A percentile compares a stretch with the other conserved stretches of the same genome.
phyloP scores from a whole-genome alignment of 2,888 invertebrate genomes.

The Syrphus vitripennis region DNA sequence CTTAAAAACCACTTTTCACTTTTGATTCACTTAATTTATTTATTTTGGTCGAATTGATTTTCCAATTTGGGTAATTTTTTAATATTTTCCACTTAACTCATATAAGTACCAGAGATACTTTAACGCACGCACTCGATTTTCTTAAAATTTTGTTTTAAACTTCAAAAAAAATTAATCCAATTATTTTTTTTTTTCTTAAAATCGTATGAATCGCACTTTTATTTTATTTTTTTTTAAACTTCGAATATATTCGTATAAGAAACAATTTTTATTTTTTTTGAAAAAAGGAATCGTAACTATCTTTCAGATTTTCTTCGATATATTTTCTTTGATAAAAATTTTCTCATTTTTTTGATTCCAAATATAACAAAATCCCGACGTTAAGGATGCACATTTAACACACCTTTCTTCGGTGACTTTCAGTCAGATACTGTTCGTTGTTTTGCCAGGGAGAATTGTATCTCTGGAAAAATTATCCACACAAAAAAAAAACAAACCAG shows the following conservation, averaged over 20 bases:
- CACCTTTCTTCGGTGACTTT: constrained; percentile 74
- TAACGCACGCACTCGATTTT: constrained; percentile 4
- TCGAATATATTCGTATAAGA: neutral
- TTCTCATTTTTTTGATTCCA: constrained; percentile 1
- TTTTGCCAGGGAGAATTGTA: constrained; percentile 64
- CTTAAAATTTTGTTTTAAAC: neutral
- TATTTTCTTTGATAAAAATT: neutral
- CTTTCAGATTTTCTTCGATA: neutral
- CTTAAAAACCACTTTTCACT: constrained; percentile 1
- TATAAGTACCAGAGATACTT: constrained; percentile 41
- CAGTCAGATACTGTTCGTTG: constrained; percentile 74
- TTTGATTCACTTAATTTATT: neutral
- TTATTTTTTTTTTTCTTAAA: neutral
- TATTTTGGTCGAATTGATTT: neutral
- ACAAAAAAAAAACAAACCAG: neutral
- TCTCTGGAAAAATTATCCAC: constrained; percentile 41
- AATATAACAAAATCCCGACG: constrained; percentile 48
- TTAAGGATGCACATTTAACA: constrained; percentile 49
- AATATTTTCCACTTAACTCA: constrained; percentile 16
- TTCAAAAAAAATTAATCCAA: constrained; percentile 26
- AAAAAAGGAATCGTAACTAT: neutral
- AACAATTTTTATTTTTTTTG: too few relatives aligned
- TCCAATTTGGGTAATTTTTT: neutral
- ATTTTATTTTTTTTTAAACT: too few relatives aligned
- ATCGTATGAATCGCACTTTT: neutral